A percentile compares a stretch with the other conserved stretches of the same genome.
These are phyloP conservation scores for Boloria selene DNA, from an alignment of 2,888 invertebrate genomes.

Conservation along the genomic window DNA sequence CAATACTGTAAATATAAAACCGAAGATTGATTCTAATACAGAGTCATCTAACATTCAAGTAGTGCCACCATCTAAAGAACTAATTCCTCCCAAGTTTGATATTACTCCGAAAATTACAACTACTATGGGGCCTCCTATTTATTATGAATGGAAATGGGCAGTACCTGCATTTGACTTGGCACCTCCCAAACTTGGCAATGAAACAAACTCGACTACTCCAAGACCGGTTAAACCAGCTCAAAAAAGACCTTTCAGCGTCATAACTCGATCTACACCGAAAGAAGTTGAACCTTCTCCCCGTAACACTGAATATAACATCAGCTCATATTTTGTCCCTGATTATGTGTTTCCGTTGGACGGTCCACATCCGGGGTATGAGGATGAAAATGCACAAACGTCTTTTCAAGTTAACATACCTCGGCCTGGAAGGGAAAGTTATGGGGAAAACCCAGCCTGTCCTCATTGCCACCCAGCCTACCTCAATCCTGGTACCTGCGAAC, in stretches of 20 bases:
- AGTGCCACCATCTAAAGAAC: slow-evolving; percentile 57
- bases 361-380: slow-evolving; percentile 82
- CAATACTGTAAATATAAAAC: slow-evolving; percentile 60
- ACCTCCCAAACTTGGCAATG: slow-evolving; percentile 77
- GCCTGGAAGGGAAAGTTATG: slow-evolving; percentile 72
- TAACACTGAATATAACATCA: slow-evolving; percentile 81
- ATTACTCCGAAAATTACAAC: slow-evolving; percentile 66
- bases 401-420: slow-evolving; percentile 82
- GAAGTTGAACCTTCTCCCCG: slow-evolving; percentile 53
- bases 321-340: slow-evolving; percentile 84
- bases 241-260: slow-evolving; percentile 62
- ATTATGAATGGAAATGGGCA: slow-evolving; percentile 86
- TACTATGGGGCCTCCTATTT: slow-evolving; percentile 84
- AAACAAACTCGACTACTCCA: slow-evolving; percentile 50
- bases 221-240: slow-evolving; percentile 52
- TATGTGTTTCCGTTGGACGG: slow-evolving; percentile 83
- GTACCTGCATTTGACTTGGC: slow-evolving; percentile 82
- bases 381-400: slow-evolving; percentile 81
- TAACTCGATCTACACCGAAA: slow-evolving; percentile 60
- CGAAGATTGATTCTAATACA: slow-evolving; percentile 43
- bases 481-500: slow-evolving; percentile 84
- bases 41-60: slow-evolving; percentile 40
- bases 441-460: slow-evolving; percentile 84
- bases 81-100: slow-evolving; percentile 81
- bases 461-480: slow-evolving; percentile 85